Evolutionary conservation across 92 coral and sea anemone species (phyloP).

Genomic region (Montipora capitata): DNA sequence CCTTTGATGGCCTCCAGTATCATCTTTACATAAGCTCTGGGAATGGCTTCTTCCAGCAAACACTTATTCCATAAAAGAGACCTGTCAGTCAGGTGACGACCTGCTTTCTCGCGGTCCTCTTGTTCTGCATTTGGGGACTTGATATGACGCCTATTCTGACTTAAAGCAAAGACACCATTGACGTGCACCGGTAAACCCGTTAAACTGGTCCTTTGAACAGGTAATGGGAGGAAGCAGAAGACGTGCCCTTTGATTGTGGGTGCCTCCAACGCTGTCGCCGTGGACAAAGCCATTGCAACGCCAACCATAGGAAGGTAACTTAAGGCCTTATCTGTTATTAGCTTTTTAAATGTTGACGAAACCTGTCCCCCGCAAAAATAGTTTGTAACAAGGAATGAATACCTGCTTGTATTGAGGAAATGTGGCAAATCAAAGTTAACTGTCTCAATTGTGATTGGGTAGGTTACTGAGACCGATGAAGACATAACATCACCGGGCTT

Average conservation of each 20-base stretch:
- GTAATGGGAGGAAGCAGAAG: conserved; percentile 83
- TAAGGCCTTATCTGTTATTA: conserved; percentile 60
- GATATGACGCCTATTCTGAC: conserved; percentile 84
- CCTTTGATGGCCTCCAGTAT: conserved; percentile 32
- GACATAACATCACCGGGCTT: conserved; percentile 7
- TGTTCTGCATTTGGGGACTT: conserved; percentile 85
- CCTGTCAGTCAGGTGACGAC: conserved; percentile 62
- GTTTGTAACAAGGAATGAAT: conserved; percentile 74
- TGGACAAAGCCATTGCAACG: conserved; percentile 80
- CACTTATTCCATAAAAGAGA: conserved; percentile 84
- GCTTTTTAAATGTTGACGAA: conserved; percentile 54
- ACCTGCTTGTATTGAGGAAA: neutral
- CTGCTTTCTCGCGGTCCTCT: conserved; percentile 28
- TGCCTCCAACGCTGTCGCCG: neutral
- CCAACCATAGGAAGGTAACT: conserved; percentile 89
- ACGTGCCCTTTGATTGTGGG: conserved; percentile 69
- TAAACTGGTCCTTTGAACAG: conserved; percentile 77
- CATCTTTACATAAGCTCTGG: conserved; percentile 81
- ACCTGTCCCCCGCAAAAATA: conserved; percentile 65
- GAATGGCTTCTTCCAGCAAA: conserved; percentile 76
- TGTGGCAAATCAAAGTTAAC: neutral
- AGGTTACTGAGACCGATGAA: conserved; percentile 57
- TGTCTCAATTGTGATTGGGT: conserved; percentile 62
- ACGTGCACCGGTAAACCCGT: conserved; percentile 93
- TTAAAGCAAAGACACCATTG: conserved; percentile 87